These are phyloP conservation scores for Cartodere bifasciata DNA, from an alignment of 2,888 invertebrate species.

Conservation along the genomic window DNA sequence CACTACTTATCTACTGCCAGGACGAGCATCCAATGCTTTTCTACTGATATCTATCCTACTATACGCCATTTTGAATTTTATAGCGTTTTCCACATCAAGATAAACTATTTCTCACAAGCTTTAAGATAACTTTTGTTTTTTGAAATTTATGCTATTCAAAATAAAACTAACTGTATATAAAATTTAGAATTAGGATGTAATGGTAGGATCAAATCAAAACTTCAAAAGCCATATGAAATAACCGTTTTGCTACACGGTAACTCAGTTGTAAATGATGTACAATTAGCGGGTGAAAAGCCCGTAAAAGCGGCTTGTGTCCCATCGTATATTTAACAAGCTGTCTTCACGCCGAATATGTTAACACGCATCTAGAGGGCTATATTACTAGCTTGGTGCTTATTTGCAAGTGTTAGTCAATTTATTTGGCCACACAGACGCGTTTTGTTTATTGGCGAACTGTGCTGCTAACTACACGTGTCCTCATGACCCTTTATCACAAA, in stretches of 20 bases:
- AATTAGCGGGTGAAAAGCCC: no score
- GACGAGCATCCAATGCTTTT: constrained; percentile 11
- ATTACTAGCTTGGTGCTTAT: constrained; percentile 33
- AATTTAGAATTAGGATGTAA: background rate
- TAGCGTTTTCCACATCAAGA: no score
- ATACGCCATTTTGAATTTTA: background rate
- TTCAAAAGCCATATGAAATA: background rate
- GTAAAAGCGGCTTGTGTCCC: constrained; percentile 32
- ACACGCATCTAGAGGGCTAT: constrained; percentile 29
- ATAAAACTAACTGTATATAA: no score
- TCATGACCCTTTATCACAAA: constrained; percentile 7
- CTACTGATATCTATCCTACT: constrained; percentile 9
- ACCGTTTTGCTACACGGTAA: background rate
- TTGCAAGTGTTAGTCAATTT: constrained; percentile 40
- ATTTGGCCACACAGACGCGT: constrained; percentile 35
- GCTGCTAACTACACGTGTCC: constrained; percentile 34
- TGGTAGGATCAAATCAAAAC: background rate
- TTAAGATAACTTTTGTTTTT: no score
- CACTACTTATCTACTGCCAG: constrained; percentile 19
- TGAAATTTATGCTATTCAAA: no score
- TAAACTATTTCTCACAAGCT: no score
- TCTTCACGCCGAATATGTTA: constrained; percentile 26
- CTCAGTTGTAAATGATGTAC: no score
- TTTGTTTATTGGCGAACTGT: constrained; percentile 35
- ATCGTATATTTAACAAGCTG: constrained; percentile 30